Base-by-base conservation (phyloP, 2,888 invertebrate genomes). In the Lampropteryx suffumata region DNA sequence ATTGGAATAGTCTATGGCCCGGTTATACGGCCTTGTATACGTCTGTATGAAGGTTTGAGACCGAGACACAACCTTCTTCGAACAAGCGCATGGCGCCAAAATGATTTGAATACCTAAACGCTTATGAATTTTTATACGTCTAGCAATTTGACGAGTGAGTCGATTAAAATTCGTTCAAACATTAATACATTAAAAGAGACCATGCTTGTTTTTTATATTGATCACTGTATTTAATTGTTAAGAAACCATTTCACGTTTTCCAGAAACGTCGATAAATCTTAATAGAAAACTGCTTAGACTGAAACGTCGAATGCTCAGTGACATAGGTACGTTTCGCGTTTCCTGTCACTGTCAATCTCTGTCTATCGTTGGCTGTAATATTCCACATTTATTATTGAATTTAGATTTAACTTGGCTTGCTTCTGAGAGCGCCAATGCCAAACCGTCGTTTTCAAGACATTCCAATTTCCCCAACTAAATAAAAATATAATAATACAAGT, bases 231-330 rank as follows among this genome's bases (percentile, higher is more conserved):
- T n/a, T n/a, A n/a, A n/a, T 46, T 29, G 26, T 47, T 45, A 32
- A 33, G 43, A 29, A 41, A 36, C 32, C 36, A 28, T 30, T 45
- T 17, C 36, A 50, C 27, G 27, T 29, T 21, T 10, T 24, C 5
- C 11, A 27, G 26, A 37, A 11, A 43, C 32, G 29, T 45, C 46
- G 10, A 37, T 45, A 36, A 54, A 39, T 44, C 30, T n/a, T 43
- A 36, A 44, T 39, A 39, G 41, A 47, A 52, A 44, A 40, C 29
- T 41, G 47, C 57, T 54, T 52, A 52, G 54, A 51, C 50, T 51
- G 32, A 51, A 49, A 43, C 32, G 48, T 50, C 41, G 32, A 39
- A 37, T 35, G 43, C 35, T 39, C 37, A 40, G 50, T 44, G 50
- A 42, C 50, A 55, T 43, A 52, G 35, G 46, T 37, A 49, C 42